Evolutionary conservation across 2,888 invertebrate species (phyloP).

Genomic region (Rhopalosiphum nymphaeae): DNA sequence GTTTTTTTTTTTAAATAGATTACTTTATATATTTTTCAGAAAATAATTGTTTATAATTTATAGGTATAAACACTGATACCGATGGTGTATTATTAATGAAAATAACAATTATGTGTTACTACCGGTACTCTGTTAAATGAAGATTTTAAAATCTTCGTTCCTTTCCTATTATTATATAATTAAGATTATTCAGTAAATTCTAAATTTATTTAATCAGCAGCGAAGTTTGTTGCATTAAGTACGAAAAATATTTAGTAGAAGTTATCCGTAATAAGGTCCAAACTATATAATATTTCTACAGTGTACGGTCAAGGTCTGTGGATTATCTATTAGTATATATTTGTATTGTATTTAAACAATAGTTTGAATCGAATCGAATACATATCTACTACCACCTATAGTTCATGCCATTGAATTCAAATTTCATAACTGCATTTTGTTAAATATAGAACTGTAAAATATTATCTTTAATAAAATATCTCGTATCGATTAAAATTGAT

Average conservation of each 20-base stretch:
- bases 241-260: neutral
- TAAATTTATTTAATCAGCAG: neutral
- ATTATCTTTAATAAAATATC: neutral
- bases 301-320: neutral
- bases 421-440: slow-evolving; percentile 1
- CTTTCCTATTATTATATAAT: neutral
- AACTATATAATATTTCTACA: neutral
- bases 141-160: neutral
- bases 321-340: neutral
- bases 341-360: neutral
- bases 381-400: neutral
- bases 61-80: neutral
- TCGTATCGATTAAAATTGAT: neutral
- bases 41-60: neutral
- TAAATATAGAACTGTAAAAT: neutral
- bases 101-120: neutral
- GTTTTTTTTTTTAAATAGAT: neutral
- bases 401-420: neutral
- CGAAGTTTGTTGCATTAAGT: neutral
- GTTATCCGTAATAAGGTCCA: neutral
- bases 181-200: neutral
- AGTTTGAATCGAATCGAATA: neutral
- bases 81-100: neutral
- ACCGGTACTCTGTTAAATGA: neutral
- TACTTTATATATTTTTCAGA: neutral